These are phyloP conservation scores for Tachystola acroxantha DNA, from an alignment of 2,888 invertebrate genomes.

Conservation along the genomic window DNA sequence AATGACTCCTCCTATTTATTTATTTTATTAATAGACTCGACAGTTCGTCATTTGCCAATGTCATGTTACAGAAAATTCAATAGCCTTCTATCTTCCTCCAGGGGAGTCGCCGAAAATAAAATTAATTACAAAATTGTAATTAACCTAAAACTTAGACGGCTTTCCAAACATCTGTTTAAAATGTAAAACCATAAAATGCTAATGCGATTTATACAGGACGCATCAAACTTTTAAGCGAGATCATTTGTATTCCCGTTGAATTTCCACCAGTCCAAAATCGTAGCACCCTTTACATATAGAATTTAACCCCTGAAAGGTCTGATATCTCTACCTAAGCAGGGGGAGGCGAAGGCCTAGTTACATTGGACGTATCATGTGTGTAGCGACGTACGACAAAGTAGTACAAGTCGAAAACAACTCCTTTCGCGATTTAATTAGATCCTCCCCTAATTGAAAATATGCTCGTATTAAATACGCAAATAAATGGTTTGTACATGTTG, in stretches of 20 bases:
- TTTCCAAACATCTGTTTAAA: conserved; percentile 52
- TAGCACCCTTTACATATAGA: conserved; percentile 24
- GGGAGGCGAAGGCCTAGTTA: conserved; percentile 24
- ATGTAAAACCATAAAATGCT: conserved; percentile 63
- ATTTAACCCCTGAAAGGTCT: conserved; percentile 13
- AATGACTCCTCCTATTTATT: too few relatives aligned
- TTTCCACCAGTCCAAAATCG: conserved; percentile 36
- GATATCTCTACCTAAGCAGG: conserved; percentile 5
- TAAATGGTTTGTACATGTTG: conserved; percentile 44
- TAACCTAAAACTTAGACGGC: too few relatives aligned
- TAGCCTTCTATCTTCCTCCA: too few relatives aligned
- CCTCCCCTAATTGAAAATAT: conserved; percentile 60
- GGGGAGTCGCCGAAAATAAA: too few relatives aligned
- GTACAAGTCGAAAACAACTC: conserved; percentile 56
- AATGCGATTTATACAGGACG: conserved; percentile 66
- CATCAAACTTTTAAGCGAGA: conserved; percentile 69
- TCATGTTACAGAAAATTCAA: too few relatives aligned
- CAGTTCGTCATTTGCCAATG: too few relatives aligned
- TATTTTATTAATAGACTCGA: too few relatives aligned
- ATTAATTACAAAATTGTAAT: too few relatives aligned
- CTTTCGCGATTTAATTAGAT: conserved; percentile 63
- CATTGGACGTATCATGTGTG: conserved; percentile 42
- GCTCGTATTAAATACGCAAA: conserved; percentile 53
- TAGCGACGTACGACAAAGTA: conserved; percentile 40
- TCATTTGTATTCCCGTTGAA: conserved; percentile 63